Evolutionary conservation across 1,140 invertebrate species (phyloP).

Genomic region (Caenorhabditis brenneri): DNA sequence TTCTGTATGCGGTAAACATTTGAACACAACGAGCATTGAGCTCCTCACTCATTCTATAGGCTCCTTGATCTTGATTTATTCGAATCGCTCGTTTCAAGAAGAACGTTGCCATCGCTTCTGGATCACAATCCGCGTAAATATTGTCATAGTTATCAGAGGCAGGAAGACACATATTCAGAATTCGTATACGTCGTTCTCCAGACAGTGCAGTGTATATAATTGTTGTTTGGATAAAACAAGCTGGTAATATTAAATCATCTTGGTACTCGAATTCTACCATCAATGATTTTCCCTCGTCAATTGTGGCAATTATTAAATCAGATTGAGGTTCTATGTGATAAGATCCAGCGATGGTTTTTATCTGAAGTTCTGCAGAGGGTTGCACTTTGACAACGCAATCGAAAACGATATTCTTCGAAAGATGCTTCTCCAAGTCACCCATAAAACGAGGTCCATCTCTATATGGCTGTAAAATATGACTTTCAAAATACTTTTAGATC

Average conservation of each 20-base stretch:
- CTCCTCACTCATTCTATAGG: slow-evolving; percentile 76
- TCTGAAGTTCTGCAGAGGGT: slow-evolving; percentile 79
- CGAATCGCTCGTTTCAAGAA: slow-evolving; percentile 76
- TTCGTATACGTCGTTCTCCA: slow-evolving; percentile 86
- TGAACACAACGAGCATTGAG: slow-evolving; percentile 80
- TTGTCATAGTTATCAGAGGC: slow-evolving; percentile 90
- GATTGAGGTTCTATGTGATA: slow-evolving; percentile 98
- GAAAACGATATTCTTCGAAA: slow-evolving; percentile 83
- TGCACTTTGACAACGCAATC: slow-evolving; percentile 93
- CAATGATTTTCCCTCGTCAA: slow-evolving; percentile 85
- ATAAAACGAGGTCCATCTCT: slow-evolving; percentile 87
- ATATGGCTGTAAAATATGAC: slow-evolving; percentile 79
- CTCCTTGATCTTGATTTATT: slow-evolving; percentile 69
- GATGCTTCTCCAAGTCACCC: slow-evolving; percentile 82
- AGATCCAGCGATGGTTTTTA: slow-evolving; percentile 96
- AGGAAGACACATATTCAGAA: slow-evolving; percentile 89
- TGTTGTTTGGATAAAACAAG: slow-evolving; percentile 76
- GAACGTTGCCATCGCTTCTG: slow-evolving; percentile 91
- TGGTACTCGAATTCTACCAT: slow-evolving; percentile 97
- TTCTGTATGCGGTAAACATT: slow-evolving; percentile 80
- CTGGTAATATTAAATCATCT: slow-evolving; percentile 81
- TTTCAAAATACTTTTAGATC: background rate
- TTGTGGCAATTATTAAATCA: slow-evolving; percentile 89
- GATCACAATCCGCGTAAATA: slow-evolving; percentile 87
- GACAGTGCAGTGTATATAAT: slow-evolving; percentile 89